Percentiles rank a stretch among this genome's conserved stretches.
These are phyloP conservation scores for Nomada ruficornis DNA, from an alignment of 2,888 invertebrate species.

Conservation along the genomic window DNA sequence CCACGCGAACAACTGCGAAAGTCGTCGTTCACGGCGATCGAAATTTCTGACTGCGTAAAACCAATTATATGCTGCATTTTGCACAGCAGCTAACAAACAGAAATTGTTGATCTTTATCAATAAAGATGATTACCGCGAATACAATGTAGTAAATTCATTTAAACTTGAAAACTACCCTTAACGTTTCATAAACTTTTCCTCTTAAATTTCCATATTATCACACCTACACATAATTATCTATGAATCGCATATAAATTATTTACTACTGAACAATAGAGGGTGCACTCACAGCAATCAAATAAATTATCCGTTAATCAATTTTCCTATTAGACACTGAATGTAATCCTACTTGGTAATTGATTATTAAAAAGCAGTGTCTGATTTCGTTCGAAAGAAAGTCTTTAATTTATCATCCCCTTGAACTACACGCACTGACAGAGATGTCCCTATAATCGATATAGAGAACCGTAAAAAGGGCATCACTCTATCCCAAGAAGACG, in stretches of 20 bases:
- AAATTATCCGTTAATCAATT: too few species aligned
- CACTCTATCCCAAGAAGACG: background rate
- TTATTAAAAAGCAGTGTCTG: background rate
- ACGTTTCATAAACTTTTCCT: too few species aligned
- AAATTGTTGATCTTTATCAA: slow-evolving; percentile 3
- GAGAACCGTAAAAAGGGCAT: slow-evolving; percentile 5
- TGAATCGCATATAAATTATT: too few species aligned
- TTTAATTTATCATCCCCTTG: background rate
- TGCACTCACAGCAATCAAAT: background rate
- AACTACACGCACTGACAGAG: slow-evolving; percentile 17
- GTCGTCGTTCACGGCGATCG: background rate
- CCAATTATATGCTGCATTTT: background rate
- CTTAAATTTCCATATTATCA: too few species aligned
- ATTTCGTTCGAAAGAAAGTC: background rate
- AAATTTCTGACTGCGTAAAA: slow-evolving; percentile 3
- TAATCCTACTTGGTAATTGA: too few species aligned
- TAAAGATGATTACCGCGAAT: too few species aligned
- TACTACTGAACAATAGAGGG: background rate
- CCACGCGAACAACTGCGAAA: background rate
- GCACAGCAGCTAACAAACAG: background rate
- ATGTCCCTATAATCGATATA: slow-evolving; percentile 20
- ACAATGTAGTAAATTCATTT: too few species aligned
- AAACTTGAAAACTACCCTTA: too few species aligned
- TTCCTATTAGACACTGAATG: too few species aligned
- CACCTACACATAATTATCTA: too few species aligned